Conservation (phyloP, 2,113 vertebrate species). For the Hemicordylus capensis region DNA sequence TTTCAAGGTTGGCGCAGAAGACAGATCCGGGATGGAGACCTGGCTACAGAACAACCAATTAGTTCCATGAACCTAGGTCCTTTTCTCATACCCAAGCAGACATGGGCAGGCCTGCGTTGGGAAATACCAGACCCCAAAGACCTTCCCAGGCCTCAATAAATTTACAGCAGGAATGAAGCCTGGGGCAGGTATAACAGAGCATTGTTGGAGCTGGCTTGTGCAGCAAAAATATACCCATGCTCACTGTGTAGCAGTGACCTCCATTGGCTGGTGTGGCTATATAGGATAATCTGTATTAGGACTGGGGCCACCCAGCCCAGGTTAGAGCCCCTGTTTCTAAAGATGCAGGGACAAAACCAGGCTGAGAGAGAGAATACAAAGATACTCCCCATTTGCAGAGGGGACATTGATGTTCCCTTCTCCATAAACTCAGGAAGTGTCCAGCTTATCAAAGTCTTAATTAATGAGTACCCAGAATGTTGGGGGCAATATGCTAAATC, state of each 20-base stretch:
- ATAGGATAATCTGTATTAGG: too few relatives aligned
- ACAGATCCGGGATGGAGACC: conserved; percentile 52
- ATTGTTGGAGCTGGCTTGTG: background rate
- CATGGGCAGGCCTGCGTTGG: background rate
- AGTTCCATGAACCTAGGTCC: background rate
- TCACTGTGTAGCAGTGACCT: conserved; percentile 12
- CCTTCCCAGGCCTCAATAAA: background rate
- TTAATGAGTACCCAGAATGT: too few relatives aligned
- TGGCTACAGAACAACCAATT: conserved; percentile 70
- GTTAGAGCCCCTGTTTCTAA: background rate
- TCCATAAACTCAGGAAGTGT: background rate
- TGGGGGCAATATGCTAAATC: too few relatives aligned
- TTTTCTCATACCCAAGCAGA: fast-evolving
- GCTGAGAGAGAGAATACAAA: background rate
- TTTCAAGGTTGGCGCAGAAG: conserved; percentile 55
- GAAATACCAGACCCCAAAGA: background rate
- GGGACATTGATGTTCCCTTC: background rate
- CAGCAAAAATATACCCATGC: background rate
- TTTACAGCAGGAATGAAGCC: too few relatives aligned
- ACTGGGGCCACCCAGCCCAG: background rate
- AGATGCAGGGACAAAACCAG: background rate
- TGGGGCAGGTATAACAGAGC: background rate
- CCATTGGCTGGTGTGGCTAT: conserved; percentile 16
- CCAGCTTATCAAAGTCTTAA: background rate
- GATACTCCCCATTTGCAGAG: background rate